Evolutionary conservation across 2,113 vertebrate species (phyloP).

Genomic region (Aldabrachelys gigantea): DNA sequence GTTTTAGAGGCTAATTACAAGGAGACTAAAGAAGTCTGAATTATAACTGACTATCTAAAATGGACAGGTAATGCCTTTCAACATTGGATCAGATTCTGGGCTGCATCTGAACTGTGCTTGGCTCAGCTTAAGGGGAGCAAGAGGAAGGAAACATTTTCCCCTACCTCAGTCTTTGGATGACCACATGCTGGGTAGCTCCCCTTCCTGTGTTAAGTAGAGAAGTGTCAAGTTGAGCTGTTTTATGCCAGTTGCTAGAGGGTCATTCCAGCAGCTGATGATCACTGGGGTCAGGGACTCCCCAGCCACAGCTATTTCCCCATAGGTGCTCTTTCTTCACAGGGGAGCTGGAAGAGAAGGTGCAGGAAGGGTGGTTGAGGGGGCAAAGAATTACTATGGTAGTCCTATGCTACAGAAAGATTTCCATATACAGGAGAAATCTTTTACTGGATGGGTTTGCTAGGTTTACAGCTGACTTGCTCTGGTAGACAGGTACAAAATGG

Average conservation of each 20-base stretch:
- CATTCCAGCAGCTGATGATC: background rate
- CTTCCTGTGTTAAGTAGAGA: background rate
- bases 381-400: background rate
- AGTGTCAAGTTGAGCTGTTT: background rate
- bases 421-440: background rate
- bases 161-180: background rate
- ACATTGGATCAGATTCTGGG: background rate
- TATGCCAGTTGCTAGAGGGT: background rate
- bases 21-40: background rate
- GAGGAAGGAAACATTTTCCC: background rate
- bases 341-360: background rate
- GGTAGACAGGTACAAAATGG: background rate
- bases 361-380: background rate
- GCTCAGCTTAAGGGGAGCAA: background rate
- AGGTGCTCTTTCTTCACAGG: background rate
- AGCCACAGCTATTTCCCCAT: background rate
- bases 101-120: background rate
- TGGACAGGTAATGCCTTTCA: background rate
- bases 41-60: background rate
- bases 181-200: rapidly evolving
- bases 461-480: background rate
- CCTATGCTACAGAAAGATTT: background rate
- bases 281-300: background rate
- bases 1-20: background rate
- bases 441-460: background rate